Evolutionary conservation across 2,113 vertebrate genomes (phyloP), one percentile per base, ranked within the genome.

Genomic region (Nothobranchius furzeri): DNA sequence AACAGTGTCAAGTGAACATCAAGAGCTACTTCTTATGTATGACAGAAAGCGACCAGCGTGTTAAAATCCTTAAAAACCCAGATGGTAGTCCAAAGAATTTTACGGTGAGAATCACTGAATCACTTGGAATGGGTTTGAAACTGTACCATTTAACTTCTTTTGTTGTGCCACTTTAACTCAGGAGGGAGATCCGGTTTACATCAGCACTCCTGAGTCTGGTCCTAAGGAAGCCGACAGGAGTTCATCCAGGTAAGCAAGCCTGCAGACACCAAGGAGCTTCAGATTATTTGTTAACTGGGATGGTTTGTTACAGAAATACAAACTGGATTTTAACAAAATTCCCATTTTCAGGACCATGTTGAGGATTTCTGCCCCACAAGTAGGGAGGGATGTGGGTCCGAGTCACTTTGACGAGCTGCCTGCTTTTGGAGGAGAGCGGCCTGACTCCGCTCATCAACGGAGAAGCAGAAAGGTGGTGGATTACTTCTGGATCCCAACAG

Each of bases 21-120:
- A 92, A 90, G 86, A 93, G 85, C 57, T 93, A 86, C 59, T 89
- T 93, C 80, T 84, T 93, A 46, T 94, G 93, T 63, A 89, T 92
- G 92, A 89, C 92, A 0, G 93, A 94, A 60, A 93, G 89, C 14
- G 84, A 92, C 47, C 92, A 94, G 84, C 85, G 83, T 45, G 85
- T 94, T 1, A 92, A 86, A 73, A 92, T 94, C 15, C 89, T 93
- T 6, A 93, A 83, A 66, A 93, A 91, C 40, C 75, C 75, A 42
- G 90, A 93, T 3, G 92, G 92, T 30, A 71, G 48, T 2, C 73
- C 84, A 0, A 88, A 84, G 48, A 92, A 89, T 45, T 93, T 93
- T 7, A 92, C 87, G 47, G 93, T 94, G 79, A 84, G 75, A 40
- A 9, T 40, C 37, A 40, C 7, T 40, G 9, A 40, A 9, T 9